Evolutionary conservation across 1,140 invertebrate species (phyloP), one percentile per base, ranked within the genome.

Genomic region (Spodoptera frugiperda): DNA sequence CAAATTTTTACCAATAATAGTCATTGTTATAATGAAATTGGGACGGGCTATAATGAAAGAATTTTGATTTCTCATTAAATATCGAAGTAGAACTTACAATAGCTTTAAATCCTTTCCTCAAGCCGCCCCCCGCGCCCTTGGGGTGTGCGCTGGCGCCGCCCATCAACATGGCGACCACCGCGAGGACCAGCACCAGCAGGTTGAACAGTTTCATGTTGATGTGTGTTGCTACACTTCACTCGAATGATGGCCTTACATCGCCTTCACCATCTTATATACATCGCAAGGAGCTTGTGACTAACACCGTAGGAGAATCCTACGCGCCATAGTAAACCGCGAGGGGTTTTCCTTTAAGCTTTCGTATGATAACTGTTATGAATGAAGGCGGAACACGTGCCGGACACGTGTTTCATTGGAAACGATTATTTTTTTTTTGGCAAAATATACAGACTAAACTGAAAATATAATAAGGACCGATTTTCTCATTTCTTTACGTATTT

Each of bases 21-120:
- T n/a, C n/a, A n/a, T n/a, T n/a, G n/a, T n/a, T n/a, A n/a, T n/a
- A n/a, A n/a, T n/a, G n/a, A n/a, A n/a, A n/a, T n/a, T n/a, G n/a
- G n/a, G n/a, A n/a, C n/a, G n/a, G n/a, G n/a, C n/a, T n/a, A n/a
- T n/a, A n/a, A n/a, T n/a, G n/a, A n/a, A n/a, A n/a, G 6, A 25
- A 39, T 9, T 25, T 30, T 0, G 14, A 12, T 30, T n/a, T 19
- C 10, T 25, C 12, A 30, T 12, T 0, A 39, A 4, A 39, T 39
- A 9, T 63, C 3, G 33, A 15, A 15, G 61, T 3, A 17, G 11
- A 25, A 88, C 87, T 87, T 70, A 88, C 87, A 72, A 87, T 82
- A 21, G 78, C 76, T 51, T 76, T 79, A 14, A 76, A 82, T 3
- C 84, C 83, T 30, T 85, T 87, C 61, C 79, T 87, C 14, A 89